phyloP scores from a whole-genome alignment of 2,113 vertebrate genomes.

The Pollimyrus isidori region DNA sequence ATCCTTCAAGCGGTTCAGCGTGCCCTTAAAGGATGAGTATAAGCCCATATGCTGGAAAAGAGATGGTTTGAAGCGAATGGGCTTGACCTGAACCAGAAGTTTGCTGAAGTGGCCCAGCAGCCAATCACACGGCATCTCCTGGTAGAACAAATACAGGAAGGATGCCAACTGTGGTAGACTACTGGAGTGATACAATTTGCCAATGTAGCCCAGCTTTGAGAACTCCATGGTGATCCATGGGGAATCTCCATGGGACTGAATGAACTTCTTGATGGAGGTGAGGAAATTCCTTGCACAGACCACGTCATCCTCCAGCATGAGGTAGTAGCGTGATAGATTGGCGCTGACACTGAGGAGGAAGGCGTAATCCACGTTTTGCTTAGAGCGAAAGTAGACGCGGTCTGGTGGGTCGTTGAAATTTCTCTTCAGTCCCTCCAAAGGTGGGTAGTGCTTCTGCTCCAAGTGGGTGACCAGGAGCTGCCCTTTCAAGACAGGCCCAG shows the following conservation, averaged over 20 bases:
- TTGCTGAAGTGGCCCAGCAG: slow-evolving; percentile 67
- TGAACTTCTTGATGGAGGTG: slow-evolving; percentile 50
- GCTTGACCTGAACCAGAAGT: slow-evolving; percentile 62
- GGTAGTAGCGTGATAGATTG: slow-evolving; percentile 69
- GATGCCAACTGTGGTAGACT: slow-evolving; percentile 64
- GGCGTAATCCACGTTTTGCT: slow-evolving; percentile 74
- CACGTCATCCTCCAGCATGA: slow-evolving; percentile 75
- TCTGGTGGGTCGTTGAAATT: slow-evolving; percentile 57
- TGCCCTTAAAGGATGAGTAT: slow-evolving; percentile 64
- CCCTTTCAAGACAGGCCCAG: slow-evolving; percentile 48
- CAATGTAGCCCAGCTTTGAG: slow-evolving; percentile 74
- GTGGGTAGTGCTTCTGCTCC: slow-evolving; percentile 48
- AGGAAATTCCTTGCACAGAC: slow-evolving; percentile 59
- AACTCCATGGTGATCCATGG: slow-evolving; percentile 78
- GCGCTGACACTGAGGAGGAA: slow-evolving; percentile 69
- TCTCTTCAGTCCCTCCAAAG: slow-evolving; percentile 58
- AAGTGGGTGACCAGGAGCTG: slow-evolving; percentile 65
- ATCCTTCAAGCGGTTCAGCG: slow-evolving; percentile 61
- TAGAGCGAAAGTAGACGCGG: slow-evolving; percentile 68
- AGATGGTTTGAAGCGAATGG: slow-evolving; percentile 66
- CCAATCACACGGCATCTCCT: slow-evolving; percentile 76
- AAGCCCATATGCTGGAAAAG: slow-evolving; percentile 71
- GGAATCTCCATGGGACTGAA: slow-evolving; percentile 37
- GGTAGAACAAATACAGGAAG: slow-evolving; percentile 78
- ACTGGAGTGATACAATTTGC: slow-evolving; percentile 70